Conservation (phyloP, 2,113 vertebrate species). For the Bufo bufo region DNA sequence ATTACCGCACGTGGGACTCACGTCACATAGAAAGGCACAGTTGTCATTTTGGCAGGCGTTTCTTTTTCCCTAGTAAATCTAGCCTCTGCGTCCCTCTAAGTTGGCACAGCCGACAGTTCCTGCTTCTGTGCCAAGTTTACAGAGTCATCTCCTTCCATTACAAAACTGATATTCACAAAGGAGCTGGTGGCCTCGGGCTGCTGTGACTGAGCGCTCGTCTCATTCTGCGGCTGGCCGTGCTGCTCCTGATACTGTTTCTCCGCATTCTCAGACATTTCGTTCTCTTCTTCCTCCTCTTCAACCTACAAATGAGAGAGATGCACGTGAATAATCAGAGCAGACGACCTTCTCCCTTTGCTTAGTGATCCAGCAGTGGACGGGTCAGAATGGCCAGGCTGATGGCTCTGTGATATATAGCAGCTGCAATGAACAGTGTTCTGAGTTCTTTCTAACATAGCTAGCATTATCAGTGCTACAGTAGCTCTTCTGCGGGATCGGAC, state of each 20-base stretch:
- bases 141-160: slow-evolving; percentile 75
- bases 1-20: neutral
- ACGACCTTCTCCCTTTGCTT: too few relatives aligned
- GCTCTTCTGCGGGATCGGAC: too few relatives aligned
- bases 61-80: neutral
- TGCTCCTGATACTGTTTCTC: slow-evolving; percentile 79
- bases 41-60: slow-evolving; percentile 37
- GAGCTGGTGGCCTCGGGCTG: slow-evolving; percentile 71
- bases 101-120: slow-evolving; percentile 77
- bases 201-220: slow-evolving; percentile 67
- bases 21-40: slow-evolving; percentile 44
- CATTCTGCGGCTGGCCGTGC: slow-evolving; percentile 69
- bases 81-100: slow-evolving; percentile 66
- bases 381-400: too few relatives aligned
- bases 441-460: too few relatives aligned
- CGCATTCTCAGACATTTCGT: slow-evolving; percentile 86
- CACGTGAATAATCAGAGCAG: neutral
- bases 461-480: too few relatives aligned
- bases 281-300: slow-evolving; percentile 88
- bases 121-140: slow-evolving; percentile 73
- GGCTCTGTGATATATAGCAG: too few relatives aligned
- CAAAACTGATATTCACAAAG: slow-evolving; percentile 78
- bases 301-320: slow-evolving; percentile 70
- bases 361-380: too few relatives aligned
- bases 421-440: too few relatives aligned